Percentiles rank a stretch among this genome's conserved stretches.
These are phyloP conservation scores for Parochlus steinenii DNA, from an alignment of 2,888 invertebrate species.

Conservation along the genomic window DNA sequence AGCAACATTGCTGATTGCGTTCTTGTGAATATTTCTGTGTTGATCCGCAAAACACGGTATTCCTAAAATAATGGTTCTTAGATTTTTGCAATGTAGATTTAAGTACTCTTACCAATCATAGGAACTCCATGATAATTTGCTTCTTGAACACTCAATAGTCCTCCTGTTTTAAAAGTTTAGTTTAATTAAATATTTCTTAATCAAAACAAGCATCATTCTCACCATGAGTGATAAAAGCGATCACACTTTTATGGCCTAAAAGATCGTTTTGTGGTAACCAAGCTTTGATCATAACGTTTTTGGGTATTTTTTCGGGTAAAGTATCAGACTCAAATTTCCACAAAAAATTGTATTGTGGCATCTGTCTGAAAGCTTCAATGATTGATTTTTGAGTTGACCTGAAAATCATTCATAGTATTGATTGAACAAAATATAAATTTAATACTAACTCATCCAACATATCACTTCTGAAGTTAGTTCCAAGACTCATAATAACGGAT, in stretches of 20 bases:
- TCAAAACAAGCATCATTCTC: slow-evolving; percentile 23
- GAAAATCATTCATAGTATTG: neutral
- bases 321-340: slow-evolving; percentile 24
- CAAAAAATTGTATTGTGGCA: slow-evolving; percentile 24
- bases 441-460: slow-evolving; percentile 1
- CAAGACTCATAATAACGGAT: slow-evolving; percentile 23
- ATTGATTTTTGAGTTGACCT: slow-evolving; percentile 16
- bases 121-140: slow-evolving; percentile 23
- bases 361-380: slow-evolving; percentile 18
- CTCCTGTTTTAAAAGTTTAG: too few relatives aligned
- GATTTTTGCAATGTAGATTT: too few relatives aligned
- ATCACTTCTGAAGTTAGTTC: slow-evolving; percentile 20
- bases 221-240: slow-evolving; percentile 22
- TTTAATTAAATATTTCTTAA: too few relatives aligned
- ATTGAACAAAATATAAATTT: neutral
- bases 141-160: slow-evolving; percentile 23
- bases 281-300: slow-evolving; percentile 29
- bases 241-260: slow-evolving; percentile 19
- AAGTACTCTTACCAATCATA: too few relatives aligned
- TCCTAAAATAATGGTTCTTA: too few relatives aligned
- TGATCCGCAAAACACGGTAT: slow-evolving; percentile 23
- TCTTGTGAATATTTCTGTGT: slow-evolving; percentile 13
- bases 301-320: slow-evolving; percentile 20
- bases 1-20: slow-evolving; percentile 15
- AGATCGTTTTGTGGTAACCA: slow-evolving; percentile 37